Evolutionary conservation across 2,888 invertebrate genomes (phyloP), one percentile per base, ranked within the genome.

Genomic region (Cantharis rufa): DNA sequence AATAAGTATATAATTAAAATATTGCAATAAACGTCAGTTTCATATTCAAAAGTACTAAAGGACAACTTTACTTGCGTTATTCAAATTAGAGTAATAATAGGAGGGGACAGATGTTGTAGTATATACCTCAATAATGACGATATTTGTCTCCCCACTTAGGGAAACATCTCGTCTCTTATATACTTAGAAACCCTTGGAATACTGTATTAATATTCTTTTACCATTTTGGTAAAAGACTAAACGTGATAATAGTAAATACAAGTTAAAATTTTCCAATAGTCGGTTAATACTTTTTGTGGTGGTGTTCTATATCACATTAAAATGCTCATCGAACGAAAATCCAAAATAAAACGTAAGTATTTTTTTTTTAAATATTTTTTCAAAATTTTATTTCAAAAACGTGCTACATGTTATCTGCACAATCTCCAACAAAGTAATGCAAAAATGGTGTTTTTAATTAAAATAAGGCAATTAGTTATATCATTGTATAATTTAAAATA

Each of bases 311-410:
- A 9, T 5, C 10, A 16, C 13, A 13, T 63, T 63, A 15, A 16
- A 63, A 63, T 63, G 63, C 16, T 63, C 5, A 16, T 63, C 63
- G 63, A 63, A 18, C 11, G 16, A 15, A 63, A 63, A 21, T 15
- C 15, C n/a, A 69, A 69, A 16, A 27, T 69, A 69, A 69, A 69
- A n/a, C 27, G 69, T 69, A 69, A 27, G 69, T 69, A 3, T 69
- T 69, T 16, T 1, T 68, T 24, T 24, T 24, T 24, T 24, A 9
- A 21, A 21, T 21, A 3, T 24, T 24, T 24, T 24, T 24, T 24
- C 7, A 24, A 24, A 11, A 32, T 13, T 13, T 13, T 13, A 13
- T 32, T 32, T 1, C 4, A 4, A 4, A 32, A n/a, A 13, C n/a
- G 5, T 13, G 0, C n/a, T 13, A 1, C 5, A n/a, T 10, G 10